Conservation (phyloP, 1,140 invertebrate genomes). For the Zaprionus inermis region DNA sequence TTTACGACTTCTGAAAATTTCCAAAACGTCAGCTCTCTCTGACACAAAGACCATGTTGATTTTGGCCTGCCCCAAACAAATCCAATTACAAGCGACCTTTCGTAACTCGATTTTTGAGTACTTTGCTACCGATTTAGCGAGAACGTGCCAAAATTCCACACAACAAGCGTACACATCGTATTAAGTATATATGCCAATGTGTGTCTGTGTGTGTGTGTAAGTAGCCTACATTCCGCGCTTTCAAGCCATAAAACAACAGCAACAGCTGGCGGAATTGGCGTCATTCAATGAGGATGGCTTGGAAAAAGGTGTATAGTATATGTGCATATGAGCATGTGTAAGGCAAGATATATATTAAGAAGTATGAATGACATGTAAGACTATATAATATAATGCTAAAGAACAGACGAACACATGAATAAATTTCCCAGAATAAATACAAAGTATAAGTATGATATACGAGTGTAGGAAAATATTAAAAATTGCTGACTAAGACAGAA, state of each 20-base stretch:
- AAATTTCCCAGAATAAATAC: constrained; percentile 62
- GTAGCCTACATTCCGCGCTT: constrained; percentile 34
- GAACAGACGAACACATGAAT: constrained; percentile 25
- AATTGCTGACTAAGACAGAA: constrained; percentile 56
- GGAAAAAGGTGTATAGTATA: neutral
- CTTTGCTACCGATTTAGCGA: neutral
- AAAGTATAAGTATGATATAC: constrained; percentile 21
- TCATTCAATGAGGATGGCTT: constrained; percentile 24
- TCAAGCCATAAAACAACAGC: constrained; percentile 7
- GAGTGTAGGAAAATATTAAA: constrained; percentile 27
- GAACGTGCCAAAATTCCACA: constrained; percentile 25
- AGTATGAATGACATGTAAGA: neutral
- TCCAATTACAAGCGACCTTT: constrained; percentile 16
- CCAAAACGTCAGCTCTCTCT: no score
- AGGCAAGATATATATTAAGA: neutral
- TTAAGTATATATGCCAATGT: constrained; percentile 1
- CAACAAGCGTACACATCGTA: neutral
- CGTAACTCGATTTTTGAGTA: neutral
- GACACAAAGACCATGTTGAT: no score
- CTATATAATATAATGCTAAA: constrained; percentile 28
- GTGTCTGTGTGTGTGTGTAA: neutral
- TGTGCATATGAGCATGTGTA: constrained; percentile 8
- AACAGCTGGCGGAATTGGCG: constrained; percentile 18
- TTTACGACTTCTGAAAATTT: neutral
- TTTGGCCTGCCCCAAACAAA: constrained; percentile 6